phyloP scores from a whole-genome alignment of 2,113 vertebrate genomes.

The Tetrao urogallus region DNA sequence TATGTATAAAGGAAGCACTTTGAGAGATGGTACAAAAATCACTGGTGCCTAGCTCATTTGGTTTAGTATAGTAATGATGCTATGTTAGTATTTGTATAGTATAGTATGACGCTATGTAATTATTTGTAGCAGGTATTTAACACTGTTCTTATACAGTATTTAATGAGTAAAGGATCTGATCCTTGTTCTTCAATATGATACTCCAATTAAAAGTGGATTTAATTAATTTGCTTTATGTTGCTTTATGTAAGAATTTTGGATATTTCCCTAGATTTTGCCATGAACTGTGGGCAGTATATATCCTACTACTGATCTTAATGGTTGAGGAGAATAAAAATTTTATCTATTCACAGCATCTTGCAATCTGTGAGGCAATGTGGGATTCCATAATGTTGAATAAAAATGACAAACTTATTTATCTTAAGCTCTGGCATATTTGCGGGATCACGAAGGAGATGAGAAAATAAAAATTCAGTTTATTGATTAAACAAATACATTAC shows the following conservation, averaged over 20 bases:
- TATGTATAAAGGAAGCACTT: background rate
- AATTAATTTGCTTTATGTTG: background rate
- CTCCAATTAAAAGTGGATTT: background rate
- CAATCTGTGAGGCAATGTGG: background rate
- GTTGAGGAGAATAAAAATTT: background rate
- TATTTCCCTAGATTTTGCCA: background rate
- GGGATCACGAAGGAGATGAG: rapidly evolving
- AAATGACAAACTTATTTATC: background rate
- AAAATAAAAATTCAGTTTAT: background rate
- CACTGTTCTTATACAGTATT: background rate
- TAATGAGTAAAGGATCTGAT: background rate
- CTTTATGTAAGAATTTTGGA: background rate
- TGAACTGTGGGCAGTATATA: background rate
- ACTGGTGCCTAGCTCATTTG: background rate
- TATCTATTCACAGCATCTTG: background rate
- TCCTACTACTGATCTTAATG: background rate
- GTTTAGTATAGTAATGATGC: background rate
- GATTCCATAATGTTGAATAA: background rate
- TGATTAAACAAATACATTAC: background rate
- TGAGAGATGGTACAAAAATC: background rate
- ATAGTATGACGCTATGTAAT: background rate
- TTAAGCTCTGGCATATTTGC: background rate
- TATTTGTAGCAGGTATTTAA: background rate
- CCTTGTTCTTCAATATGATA: background rate
- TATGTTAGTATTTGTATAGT: background rate